Conservation (phyloP, 2,797 vertebrate species). For the Protosalanx chinensis region DNA sequence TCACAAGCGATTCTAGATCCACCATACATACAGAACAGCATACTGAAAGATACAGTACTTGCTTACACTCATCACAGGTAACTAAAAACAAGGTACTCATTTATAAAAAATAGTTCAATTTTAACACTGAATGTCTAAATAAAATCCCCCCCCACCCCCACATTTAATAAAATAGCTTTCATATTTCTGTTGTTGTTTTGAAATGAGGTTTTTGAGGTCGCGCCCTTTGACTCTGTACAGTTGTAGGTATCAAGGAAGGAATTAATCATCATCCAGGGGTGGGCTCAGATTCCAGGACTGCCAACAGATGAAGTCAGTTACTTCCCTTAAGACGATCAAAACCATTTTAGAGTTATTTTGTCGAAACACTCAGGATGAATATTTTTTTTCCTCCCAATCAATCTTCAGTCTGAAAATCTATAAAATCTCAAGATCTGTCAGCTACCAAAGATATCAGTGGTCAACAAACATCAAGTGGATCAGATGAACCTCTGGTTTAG, state of each 20-base stretch:
- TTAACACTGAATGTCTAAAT: slow-evolving; percentile 67
- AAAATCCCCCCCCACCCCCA: slow-evolving; percentile 45
- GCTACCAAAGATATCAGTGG: slow-evolving; percentile 23
- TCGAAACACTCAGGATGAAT: not conserved
- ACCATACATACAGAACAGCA: slow-evolving; percentile 63
- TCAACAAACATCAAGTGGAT: slow-evolving; percentile 2
- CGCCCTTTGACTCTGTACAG: slow-evolving; percentile 37
- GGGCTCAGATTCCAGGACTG: slow-evolving; percentile 45
- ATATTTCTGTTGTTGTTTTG: slow-evolving; percentile 41
- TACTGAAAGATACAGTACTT: slow-evolving; percentile 57
- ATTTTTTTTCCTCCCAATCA: not conserved
- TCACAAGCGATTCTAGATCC: slow-evolving; percentile 67
- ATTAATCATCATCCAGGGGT: slow-evolving; percentile 44
- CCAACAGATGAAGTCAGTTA: not conserved
- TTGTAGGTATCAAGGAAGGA: slow-evolving; percentile 59
- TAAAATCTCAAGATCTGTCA: slow-evolving; percentile 33
- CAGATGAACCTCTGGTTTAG: slow-evolving; percentile 64
- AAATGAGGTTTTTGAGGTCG: slow-evolving; percentile 63
- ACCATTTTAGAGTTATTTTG: not conserved
- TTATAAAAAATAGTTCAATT: slow-evolving; percentile 71
- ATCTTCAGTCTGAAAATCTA: not conserved
- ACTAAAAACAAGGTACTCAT: slow-evolving; percentile 32
- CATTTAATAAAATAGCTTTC: slow-evolving; percentile 71
- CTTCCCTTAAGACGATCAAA: not conserved
- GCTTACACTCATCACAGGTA: slow-evolving; percentile 47